Base-by-base conservation (phyloP, 2,113 vertebrate species). In the Spea multiplicata region DNA sequence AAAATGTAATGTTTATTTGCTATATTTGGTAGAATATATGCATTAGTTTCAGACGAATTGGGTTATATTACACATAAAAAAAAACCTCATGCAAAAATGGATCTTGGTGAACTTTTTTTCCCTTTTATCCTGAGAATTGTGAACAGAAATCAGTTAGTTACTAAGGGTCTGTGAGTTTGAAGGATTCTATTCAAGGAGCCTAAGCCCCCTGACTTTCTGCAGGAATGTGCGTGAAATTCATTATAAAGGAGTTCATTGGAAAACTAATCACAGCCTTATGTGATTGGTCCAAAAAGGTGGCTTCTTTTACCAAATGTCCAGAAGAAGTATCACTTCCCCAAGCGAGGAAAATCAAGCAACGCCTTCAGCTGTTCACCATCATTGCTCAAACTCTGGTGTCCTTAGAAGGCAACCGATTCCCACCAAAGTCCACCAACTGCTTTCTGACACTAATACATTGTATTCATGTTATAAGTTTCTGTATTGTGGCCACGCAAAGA, bases 321-420 rank as follows among this genome's bases (percentile, higher is more conserved):
- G 71, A 85, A 76, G 85, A 47, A 89, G 88, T 90, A 88, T 85
- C 89, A 87, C 89, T 88, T 86, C 91, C 88, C 47, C 71, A 85
- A 87, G 94, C 88, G 92, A 93, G 90, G 90, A 92, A 85, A 95
- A 92, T 93, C 59, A 82, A 83, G 55, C 75, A 83, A 90, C 92
- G 90, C 92, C 93, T 89, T 84, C 65, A 16, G 47, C 77, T 88
- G 90, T 91, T 91, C 85, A 89, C 62, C 77, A 4, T 14, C 49
- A 75, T 68, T 13, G 45, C 45, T 47, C 44, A 17, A 55, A 50
- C 30, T 30, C 30, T 30, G 30, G 16, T 47, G 55, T n/a, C 3
- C 0, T 52, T 76, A 4, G 3, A 6, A 14, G 71, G 75, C 81
- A 44, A 78, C 70, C 3, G 4, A 81, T 86, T 85, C 85, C 84